phyloP scores from a whole-genome alignment of 2,888 invertebrate species.

The Morinoia aosen region DNA sequence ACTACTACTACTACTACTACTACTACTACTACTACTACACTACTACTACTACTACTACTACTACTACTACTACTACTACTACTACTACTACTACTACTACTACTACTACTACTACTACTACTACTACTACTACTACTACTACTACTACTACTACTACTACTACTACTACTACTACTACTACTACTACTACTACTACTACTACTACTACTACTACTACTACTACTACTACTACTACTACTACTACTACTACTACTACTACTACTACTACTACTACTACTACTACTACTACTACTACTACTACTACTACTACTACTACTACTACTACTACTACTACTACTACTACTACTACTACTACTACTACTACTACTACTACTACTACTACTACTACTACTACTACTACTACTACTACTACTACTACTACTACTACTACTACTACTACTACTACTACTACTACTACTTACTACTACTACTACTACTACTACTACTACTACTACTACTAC shows the following conservation, averaged over 20 bases:
- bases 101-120: slow-evolving; percentile 21
- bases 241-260: slow-evolving; percentile 8
- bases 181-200: neutral
- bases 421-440: slow-evolving; percentile 8
- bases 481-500: slow-evolving; percentile 21
- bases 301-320: neutral
- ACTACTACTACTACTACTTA: no score
- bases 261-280: slow-evolving; percentile 21
- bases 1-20: neutral
- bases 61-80: slow-evolving; percentile 15
- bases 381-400: slow-evolving; percentile 21
- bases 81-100: slow-evolving; percentile 21
- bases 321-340: slow-evolving; percentile 21
- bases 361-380: neutral
- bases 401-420: neutral
- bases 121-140: slow-evolving; percentile 21
- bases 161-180: neutral
- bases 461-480: slow-evolving; percentile 15
- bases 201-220: neutral
- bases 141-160: slow-evolving; percentile 21
- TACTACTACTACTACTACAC: no score
- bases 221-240: neutral
- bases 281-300: slow-evolving; percentile 21
- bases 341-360: slow-evolving; percentile 21
- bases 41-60: no score